A percentile compares a stretch with the other conserved stretches of the same genome.
phyloP scores from a whole-genome alignment of 2,797 vertebrate genomes.

The Argyrosomus regius region DNA sequence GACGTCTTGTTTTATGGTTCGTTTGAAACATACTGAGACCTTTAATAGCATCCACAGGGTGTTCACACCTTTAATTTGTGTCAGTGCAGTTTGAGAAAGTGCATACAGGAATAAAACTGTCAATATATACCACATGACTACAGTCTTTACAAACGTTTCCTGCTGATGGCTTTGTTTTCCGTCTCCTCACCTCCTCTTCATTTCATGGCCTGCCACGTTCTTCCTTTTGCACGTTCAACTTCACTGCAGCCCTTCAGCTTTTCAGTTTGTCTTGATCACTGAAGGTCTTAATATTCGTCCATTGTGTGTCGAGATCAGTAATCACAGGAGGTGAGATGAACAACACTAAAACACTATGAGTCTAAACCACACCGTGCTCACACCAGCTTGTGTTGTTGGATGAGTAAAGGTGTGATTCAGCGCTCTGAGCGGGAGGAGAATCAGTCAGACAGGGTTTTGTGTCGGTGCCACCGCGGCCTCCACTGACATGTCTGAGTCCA shows the following conservation, averaged over 20 bases:
- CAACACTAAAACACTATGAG: conserved; percentile 22
- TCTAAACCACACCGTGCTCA: conserved; percentile 25
- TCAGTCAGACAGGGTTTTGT: conserved; percentile 70
- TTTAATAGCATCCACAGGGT: conserved; percentile 22
- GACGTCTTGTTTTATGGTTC: background rate
- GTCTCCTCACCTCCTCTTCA: background rate
- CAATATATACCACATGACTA: conserved; percentile 19
- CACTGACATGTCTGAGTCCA: conserved; percentile 75
- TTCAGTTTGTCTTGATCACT: conserved; percentile 21
- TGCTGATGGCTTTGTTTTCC: conserved; percentile 55
- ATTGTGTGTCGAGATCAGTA: conserved; percentile 18
- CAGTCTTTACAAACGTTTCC: conserved; percentile 24
- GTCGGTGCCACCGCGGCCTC: conserved; percentile 85
- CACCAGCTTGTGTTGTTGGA: background rate
- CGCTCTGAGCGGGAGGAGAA: background rate
- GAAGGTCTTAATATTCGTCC: conserved; percentile 11
- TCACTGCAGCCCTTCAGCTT: conserved; percentile 10
- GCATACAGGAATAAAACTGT: conserved; percentile 58
- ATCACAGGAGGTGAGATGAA: conserved; percentile 31
- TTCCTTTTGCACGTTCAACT: background rate
- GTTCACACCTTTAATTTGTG: conserved; percentile 17
- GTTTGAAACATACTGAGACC: conserved; percentile 61
- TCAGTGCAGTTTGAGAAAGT: conserved; percentile 69
- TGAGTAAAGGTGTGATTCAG: conserved; percentile 28
- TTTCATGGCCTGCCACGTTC: too few species aligned